phyloP scores from a whole-genome alignment of 2,113 vertebrate genomes.

The Zosterops lateralis region DNA sequence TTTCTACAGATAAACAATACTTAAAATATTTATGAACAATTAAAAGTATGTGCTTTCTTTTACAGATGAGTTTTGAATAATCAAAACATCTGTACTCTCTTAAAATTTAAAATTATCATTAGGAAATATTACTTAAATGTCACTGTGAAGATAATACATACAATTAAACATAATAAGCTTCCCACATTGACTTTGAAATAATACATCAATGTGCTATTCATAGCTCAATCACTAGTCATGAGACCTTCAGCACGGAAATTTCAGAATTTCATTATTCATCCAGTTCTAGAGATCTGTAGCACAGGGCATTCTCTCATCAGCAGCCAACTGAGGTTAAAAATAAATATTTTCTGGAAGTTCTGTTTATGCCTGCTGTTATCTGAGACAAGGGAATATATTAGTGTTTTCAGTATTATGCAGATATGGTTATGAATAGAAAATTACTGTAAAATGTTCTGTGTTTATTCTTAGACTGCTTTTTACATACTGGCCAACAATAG shows the following conservation, averaged over 20 bases:
- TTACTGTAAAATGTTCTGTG: neutral
- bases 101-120: neutral
- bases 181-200: neutral
- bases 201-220: neutral
- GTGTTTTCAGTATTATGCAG: neutral
- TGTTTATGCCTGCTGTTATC: neutral
- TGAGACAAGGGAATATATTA: neutral
- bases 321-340: neutral
- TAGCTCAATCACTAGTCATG: neutral
- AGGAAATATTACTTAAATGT: neutral
- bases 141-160: neutral
- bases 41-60: neutral
- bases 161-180: neutral
- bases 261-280: neutral
- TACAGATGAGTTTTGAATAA: neutral
- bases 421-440: neutral
- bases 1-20: neutral
- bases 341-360: neutral
- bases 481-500: neutral
- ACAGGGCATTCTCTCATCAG: neutral
- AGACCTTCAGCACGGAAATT: neutral
- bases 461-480: neutral
- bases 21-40: neutral
- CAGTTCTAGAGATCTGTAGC: neutral
- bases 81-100: neutral